These are phyloP conservation scores for Hofmannophila pseudospretella DNA, from an alignment of 2,888 invertebrate genomes.

Conservation along the genomic window DNA sequence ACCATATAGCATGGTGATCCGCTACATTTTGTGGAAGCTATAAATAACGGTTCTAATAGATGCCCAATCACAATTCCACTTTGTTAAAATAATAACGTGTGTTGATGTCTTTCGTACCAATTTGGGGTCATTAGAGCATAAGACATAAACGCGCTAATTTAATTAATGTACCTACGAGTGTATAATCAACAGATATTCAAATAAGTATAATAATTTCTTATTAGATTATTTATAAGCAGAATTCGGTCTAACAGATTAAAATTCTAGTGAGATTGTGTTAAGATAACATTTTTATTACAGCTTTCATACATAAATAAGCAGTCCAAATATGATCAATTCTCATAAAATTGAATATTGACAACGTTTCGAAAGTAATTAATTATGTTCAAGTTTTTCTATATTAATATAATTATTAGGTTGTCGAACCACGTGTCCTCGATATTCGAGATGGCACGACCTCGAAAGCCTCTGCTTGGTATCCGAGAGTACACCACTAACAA, in stretches of 20 bases:
- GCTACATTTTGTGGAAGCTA: too few species aligned
- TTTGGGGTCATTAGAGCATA: neutral
- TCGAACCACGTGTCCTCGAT: conserved; percentile 14
- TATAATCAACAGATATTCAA: neutral
- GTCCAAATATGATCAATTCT: conserved; percentile 1
- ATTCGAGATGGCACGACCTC: conserved; percentile 2
- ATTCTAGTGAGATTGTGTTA: neutral
- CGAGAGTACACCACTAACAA: conserved; percentile 36
- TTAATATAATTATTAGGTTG: conserved; percentile 18
- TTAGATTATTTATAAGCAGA: neutral
- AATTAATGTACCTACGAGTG: too few species aligned
- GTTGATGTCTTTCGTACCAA: neutral
- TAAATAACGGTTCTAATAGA: too few species aligned
- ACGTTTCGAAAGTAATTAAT: conserved; percentile 7
- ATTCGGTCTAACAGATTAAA: neutral
- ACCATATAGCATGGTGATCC: too few species aligned
- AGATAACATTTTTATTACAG: neutral
- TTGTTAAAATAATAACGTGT: too few species aligned
- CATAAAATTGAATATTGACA: conserved; percentile 3
- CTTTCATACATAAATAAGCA: conserved; percentile 2
- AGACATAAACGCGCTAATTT: neutral
- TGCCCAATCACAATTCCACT: too few species aligned
- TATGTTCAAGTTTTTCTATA: conserved; percentile 13
- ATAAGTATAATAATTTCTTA: neutral
- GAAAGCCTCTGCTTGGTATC: conserved; percentile 8